Evolutionary conservation across 1,140 invertebrate species (phyloP), one percentile per base, ranked within the genome.

Genomic region (Chrysopa pallens): DNA sequence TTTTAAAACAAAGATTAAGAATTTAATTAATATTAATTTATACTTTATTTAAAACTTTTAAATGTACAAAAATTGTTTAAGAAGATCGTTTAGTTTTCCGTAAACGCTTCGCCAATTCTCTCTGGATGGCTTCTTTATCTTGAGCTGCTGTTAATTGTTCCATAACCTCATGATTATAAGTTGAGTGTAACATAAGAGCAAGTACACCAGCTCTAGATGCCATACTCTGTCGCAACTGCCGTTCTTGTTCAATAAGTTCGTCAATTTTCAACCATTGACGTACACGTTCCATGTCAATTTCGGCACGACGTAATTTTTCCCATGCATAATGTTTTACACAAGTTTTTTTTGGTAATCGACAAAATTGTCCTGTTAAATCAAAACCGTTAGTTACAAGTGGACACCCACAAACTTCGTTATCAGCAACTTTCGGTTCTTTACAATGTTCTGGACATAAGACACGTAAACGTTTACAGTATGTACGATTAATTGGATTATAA

Each of bases 381-480:
- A 90, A 90, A 0, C 90, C 76, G 52, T 90, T 79, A 9, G 73
- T 73, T 0, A 89, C 80, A 1, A 96, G 56, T 0, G 92, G 91
- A 63, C 84, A 93, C 0, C 92, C 92, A 60, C 92, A 98, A 0
- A 95, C 81, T 53, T 87, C 81, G 8, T 70, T 70, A 48, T 83
- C 81, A 42, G 66, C 73, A 28, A 94, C 78, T 69, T 94, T 92
- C 0, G 87, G 82, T 56, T 97, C 92, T 67, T 97, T 98, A 46
- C 83, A 89, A 60, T 99, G 95, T 56, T 99, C 95, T 0, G 95
- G 92, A 63, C 95, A 99, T 15, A 98, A 69, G 2, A 98, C 89
- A 50, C 88, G 74, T 11, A 99, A 62, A 39, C 94, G 64, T 64
- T 98, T 98, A 63, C 94, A 98, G 56, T 98, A 99, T 0, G 92